A percentile compares a stretch with the other conserved stretches of the same genome.
These are phyloP conservation scores for Oxyura jamaicensis DNA, from an alignment of 2,113 vertebrate species.

Conservation along the genomic window DNA sequence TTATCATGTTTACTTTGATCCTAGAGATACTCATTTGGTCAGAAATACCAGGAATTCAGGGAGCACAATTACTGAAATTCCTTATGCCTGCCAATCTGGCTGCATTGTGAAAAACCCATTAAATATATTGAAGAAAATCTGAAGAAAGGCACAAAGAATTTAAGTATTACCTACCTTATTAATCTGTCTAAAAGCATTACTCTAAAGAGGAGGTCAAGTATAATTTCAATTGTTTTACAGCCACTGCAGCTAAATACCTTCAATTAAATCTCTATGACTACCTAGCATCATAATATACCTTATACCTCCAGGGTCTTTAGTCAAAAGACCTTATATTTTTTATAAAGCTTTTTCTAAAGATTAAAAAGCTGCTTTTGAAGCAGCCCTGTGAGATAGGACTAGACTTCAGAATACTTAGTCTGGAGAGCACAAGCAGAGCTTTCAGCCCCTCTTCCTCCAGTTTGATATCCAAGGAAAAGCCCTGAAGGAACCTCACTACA, in stretches of 20 bases:
- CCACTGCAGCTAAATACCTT: background rate
- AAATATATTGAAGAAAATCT: slow-evolving; percentile 22
- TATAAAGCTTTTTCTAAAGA: background rate
- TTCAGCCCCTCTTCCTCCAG: background rate
- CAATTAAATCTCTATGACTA: slow-evolving; percentile 18
- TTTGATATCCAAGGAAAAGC: background rate
- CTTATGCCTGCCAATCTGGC: background rate
- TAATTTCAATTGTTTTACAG: slow-evolving; percentile 33
- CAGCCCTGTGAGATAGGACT: background rate
- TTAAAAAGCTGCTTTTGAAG: background rate
- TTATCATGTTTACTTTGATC: background rate
- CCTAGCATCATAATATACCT: background rate
- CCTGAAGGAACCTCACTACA: background rate
- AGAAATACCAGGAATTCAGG: background rate
- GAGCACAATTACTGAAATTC: background rate
- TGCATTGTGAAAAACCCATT: background rate
- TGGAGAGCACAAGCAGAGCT: background rate
- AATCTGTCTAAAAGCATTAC: background rate
- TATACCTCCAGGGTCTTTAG: background rate
- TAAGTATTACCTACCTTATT: background rate
- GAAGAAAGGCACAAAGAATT: background rate
- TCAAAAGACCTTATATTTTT: background rate
- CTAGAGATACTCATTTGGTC: background rate
- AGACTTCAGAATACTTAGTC: background rate
- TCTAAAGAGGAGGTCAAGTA: background rate